Evolutionary conservation across 2,888 invertebrate species (phyloP).

Genomic region (Ectemnius lituratus): DNA sequence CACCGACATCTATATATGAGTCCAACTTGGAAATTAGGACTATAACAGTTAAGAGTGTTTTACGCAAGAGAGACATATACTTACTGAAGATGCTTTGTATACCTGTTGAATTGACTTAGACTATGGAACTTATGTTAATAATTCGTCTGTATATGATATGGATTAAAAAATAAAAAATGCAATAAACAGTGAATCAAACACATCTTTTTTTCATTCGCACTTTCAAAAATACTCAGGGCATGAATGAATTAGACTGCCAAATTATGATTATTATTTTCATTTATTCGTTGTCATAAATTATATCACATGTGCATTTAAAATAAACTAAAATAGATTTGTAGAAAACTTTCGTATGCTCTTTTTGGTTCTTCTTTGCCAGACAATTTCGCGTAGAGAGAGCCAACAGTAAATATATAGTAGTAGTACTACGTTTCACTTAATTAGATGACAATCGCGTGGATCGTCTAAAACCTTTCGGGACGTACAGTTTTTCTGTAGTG

Average conservation of each 20-base stretch:
- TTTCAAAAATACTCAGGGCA: too few species aligned
- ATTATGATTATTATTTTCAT: not conserved
- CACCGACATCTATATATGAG: too few species aligned
- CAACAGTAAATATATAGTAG: not conserved
- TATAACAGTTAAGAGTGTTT: slow-evolving; percentile 25
- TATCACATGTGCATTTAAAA: not conserved
- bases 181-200: slow-evolving; percentile 8
- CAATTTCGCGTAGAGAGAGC: not conserved
- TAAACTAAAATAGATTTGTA: not conserved
- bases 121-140: slow-evolving; percentile 38
- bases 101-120: slow-evolving; percentile 17
- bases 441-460: not conserved
- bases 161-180: slow-evolving; percentile 21
- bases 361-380: slow-evolving; percentile 1
- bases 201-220: too few species aligned
- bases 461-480: not conserved
- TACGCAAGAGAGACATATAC: slow-evolving; percentile 25
- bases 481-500: too few species aligned
- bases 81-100: slow-evolving; percentile 30
- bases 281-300: not conserved
- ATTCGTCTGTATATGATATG: slow-evolving; percentile 47
- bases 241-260: not conserved
- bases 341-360: not conserved
- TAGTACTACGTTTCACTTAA: not conserved
- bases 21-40: too few species aligned